phyloP scores from a whole-genome alignment of 2,797 vertebrate species.

The Melanotaenia trifasciata region DNA sequence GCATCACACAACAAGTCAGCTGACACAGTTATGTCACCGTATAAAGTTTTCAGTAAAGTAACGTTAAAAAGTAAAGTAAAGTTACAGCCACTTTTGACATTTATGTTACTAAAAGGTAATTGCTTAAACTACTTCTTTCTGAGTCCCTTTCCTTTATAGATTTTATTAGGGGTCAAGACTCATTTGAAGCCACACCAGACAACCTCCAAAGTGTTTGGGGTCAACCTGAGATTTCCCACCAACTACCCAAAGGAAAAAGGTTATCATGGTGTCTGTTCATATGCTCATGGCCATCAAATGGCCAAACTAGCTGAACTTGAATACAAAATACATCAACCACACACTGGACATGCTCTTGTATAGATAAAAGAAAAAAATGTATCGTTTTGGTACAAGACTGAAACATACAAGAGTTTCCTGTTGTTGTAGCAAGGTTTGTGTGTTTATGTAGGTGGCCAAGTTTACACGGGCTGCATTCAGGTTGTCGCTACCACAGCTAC shows the following conservation, averaged over 20 bases:
- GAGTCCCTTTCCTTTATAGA: background rate
- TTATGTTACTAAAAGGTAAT: background rate
- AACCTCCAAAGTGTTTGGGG: background rate
- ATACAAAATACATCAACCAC: background rate
- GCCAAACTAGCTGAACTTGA: background rate
- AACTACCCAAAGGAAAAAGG: background rate
- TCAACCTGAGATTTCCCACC: background rate
- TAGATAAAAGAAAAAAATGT: background rate
- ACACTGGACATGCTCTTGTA: background rate
- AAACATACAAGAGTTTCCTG: constrained; percentile 71
- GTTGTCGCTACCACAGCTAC: constrained; percentile 78
- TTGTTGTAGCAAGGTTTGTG: constrained; percentile 76
- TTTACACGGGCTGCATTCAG: constrained; percentile 51
- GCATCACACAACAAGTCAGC: no score
- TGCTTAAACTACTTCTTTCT: no score
- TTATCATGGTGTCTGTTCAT: background rate
- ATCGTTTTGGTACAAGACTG: constrained; percentile 11
- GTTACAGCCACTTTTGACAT: no score
- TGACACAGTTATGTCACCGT: no score
- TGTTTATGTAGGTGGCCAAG: constrained; percentile 66
- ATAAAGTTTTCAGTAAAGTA: no score
- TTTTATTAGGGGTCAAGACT: no score
- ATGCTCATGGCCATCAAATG: background rate
- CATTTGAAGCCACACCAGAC: constrained; percentile 3
- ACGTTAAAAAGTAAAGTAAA: no score